These are phyloP conservation scores for Lithobates sylvaticus DNA, from an alignment of 2,797 vertebrate species.

Conservation along the genomic window DNA sequence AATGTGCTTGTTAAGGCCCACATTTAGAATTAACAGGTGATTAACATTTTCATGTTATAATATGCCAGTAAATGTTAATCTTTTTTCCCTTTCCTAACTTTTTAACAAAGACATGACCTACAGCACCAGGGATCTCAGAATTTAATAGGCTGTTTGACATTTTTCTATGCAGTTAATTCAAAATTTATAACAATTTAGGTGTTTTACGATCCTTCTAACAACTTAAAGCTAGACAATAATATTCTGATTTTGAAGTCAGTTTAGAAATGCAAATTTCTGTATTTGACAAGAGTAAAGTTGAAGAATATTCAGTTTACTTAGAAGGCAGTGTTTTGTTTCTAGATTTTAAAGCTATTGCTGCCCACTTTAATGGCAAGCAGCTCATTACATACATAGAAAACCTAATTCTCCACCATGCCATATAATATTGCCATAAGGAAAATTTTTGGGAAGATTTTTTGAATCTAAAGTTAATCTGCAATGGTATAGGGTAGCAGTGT, in stretches of 20 bases:
- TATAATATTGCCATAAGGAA: too few relatives aligned
- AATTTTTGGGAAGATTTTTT: too few relatives aligned
- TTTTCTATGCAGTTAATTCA: constrained; percentile 21
- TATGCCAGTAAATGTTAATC: constrained; percentile 15
- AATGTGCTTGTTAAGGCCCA: constrained; percentile 1
- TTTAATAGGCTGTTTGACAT: constrained; percentile 7
- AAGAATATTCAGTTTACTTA: too few relatives aligned
- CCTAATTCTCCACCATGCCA: too few relatives aligned
- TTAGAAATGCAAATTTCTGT: too few relatives aligned
- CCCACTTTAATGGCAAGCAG: too few relatives aligned
- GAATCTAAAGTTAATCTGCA: too few relatives aligned
- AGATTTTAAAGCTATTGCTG: too few relatives aligned
- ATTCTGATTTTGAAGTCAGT: background rate
- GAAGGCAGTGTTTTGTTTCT: too few relatives aligned
- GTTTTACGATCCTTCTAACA: background rate
- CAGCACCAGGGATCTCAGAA: background rate
- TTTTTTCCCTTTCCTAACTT: background rate
- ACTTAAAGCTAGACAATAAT: background rate
- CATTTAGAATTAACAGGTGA: constrained; percentile 17
- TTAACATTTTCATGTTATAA: constrained; percentile 31
- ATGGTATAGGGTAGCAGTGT: too few relatives aligned
- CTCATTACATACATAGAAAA: too few relatives aligned
- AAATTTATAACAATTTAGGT: background rate
- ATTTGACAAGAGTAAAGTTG: too few relatives aligned
- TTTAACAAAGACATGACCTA: constrained; percentile 17